Base-by-base conservation (phyloP, 2,888 invertebrate genomes). In the Neocrepidodera transversa region DNA sequence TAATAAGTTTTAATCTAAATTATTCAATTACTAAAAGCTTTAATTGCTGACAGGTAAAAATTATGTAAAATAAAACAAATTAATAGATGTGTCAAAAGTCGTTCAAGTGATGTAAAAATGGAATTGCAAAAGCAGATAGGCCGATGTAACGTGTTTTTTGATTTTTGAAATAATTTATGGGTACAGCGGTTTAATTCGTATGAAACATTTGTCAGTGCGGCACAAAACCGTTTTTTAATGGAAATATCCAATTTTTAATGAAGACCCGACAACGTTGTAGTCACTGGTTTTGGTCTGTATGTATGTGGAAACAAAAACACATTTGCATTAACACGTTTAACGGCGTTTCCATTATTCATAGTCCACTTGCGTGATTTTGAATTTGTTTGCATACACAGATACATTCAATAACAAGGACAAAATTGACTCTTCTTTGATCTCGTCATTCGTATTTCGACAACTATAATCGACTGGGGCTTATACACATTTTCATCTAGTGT, bases 361-460 rank as follows among this genome's bases (percentile, higher is more conserved):
- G 54, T 23, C 45, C 54, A 45, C 54, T 54, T 54, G 54, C 54
- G 45, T 54, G 54, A 54, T 54, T 54, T 54, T 23, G 45, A 54
- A 45, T 54, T 54, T 54, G 45, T 54, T 54, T 54, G 54, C 54
- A 54, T 54, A 54, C 11, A 54, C 45, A 54, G 36, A 45, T 17
- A 35, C 45, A 54, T 54, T 54, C 35, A 54, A 54, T 54, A 54
- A 54, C 54, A 54, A 54, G 45, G 26, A 54, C 45, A 45, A 54
- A 54, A 54, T 54, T 54, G 45, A 54, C 54, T 47, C 45, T 54
- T 54, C 54, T 57, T 49, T 50, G 62, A 57, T 60, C 57, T 59
- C 35, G 26, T 23, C 59, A 57, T 45, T 60, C 40, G 57, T 50
- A 59, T 47, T 52, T 62, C 50, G 45, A 57, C 57, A 63, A 54